Percentiles rank a stretch among this genome's conserved stretches.
These are phyloP conservation scores for cat (Felis catus) DNA, from an alignment of 2,113 vertebrate species.

Conservation along the genomic window F.catus_Fca126_mat1.0 CM031414.1:110567501-110568000, in stretches of 20 bases:
- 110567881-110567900: neutral
- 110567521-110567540: neutral
- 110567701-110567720: neutral
- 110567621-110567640: neutral
- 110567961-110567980: neutral
- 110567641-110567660: neutral
- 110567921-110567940: neutral
- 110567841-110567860: neutral
- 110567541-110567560: neutral
- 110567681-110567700: neutral
- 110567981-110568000: neutral
- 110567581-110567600: neutral
- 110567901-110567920: neutral
- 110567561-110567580: neutral
- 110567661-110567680: conserved; percentile 6
- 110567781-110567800: neutral
- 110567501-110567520: neutral
- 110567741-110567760: neutral
- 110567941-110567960: neutral
- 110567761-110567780: neutral
- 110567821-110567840: neutral
- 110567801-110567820: neutral
- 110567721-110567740: neutral
- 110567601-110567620: neutral
- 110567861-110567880: neutral